Evolutionary conservation across 2,888 invertebrate genomes (phyloP), one percentile per base, ranked within the genome.

Genomic region (Polyommatus icarus): DNA sequence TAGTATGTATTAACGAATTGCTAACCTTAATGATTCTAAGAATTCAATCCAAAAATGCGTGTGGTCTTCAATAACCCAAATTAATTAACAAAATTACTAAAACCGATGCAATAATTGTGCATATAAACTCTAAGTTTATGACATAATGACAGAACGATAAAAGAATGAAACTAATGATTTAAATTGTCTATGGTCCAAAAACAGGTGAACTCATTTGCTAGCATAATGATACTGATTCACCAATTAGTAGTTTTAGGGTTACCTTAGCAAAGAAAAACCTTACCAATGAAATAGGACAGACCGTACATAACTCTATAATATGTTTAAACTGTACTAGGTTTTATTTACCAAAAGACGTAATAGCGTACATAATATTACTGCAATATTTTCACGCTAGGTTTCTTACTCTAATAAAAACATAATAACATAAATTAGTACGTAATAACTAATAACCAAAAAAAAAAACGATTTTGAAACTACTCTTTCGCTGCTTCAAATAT

Each of bases 131-230:
- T 54, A 54, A 54, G 18, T 67, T 67, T 67, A 67, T 29, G 15
- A 29, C 67, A 67, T 67, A 67, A 67, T 67, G 15, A 67, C 6
- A 29, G 29, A 67, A 15, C 61, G 8, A 32, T 67, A 67, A 15
- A 67, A 0, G 29, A 67, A 67, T 67, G 32, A 67, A 67, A 67
- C 67, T 32, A 67, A 67, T 67, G 12, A 67, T 29, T 67, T 29
- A 67, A 67, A 29, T 67, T 15, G 67, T 67, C 67, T 67, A 20
- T 32, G 40, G 15, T 40, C 77, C 73, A 77, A 77, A 72, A 73
- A 59, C 73, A 73, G 77, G 40, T 59, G 40, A 40, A 57, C 40
- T 40, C 24, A 77, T 61, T 61, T 59, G n/a, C 59, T 24, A 24
- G 10, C 61, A 61, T 24, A 10, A 24, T 10, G 24, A 12, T 24